Evolutionary conservation across 2,113 vertebrate species (phyloP).

Genomic region (Aplodontia rufa): DNA sequence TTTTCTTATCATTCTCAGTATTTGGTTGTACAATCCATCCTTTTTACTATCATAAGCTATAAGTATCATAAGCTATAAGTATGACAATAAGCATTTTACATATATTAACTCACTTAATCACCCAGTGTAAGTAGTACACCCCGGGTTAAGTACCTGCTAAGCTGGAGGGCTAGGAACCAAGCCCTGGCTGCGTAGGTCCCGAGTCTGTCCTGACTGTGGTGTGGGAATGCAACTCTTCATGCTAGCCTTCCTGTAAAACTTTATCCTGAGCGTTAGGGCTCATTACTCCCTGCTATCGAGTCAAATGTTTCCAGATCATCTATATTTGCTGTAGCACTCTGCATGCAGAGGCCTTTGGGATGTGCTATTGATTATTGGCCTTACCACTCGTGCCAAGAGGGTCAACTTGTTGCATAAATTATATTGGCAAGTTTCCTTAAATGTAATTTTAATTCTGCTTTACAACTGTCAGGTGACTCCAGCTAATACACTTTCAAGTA

Average conservation of each 20-base stretch:
- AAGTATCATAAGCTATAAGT: not conserved
- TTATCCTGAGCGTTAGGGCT: not conserved
- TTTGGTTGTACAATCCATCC: not conserved
- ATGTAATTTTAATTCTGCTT: slow-evolving; percentile 21
- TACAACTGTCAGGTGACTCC: not conserved
- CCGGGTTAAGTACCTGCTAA: not conserved
- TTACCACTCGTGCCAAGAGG: not conserved
- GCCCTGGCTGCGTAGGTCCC: not conserved
- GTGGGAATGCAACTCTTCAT: not conserved
- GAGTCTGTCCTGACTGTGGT: not conserved
- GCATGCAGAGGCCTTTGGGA: not conserved
- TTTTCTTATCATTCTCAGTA: not conserved
- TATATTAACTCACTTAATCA: slow-evolving; percentile 25
- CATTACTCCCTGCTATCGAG: not conserved
- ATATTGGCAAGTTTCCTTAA: slow-evolving; percentile 3
- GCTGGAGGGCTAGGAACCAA: not conserved
- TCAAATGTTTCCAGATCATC: not conserved
- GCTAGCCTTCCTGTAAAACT: slow-evolving; percentile 3
- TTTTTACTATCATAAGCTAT: not conserved
- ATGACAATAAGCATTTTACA: not conserved
- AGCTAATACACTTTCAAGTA: slow-evolving; percentile 16
- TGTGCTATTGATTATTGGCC: not conserved
- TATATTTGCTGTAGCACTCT: not conserved
- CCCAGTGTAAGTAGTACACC: not conserved
- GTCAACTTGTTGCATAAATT: slow-evolving; percentile 18